Evolutionary conservation across 2,888 invertebrate genomes (phyloP).

Genomic region (Uloborus plumipes): DNA sequence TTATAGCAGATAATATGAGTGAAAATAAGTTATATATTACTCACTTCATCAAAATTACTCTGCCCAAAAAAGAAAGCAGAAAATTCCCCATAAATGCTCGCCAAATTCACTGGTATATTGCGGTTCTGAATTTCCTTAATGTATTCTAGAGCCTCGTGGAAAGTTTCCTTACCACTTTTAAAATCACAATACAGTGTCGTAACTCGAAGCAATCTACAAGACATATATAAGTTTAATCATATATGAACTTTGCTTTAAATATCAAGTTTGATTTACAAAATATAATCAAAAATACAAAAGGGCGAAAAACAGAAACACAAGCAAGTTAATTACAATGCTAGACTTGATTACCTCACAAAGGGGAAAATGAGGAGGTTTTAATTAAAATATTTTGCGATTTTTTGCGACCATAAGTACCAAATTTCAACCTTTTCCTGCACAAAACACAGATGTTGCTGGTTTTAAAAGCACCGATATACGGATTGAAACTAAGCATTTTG

Average conservation of each 20-base stretch:
- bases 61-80: constrained; percentile 85
- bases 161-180: constrained; percentile 81
- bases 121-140: constrained; percentile 74
- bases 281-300: too few relatives aligned
- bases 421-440: too few relatives aligned
- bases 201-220: constrained; percentile 82
- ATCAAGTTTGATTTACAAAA: not conserved
- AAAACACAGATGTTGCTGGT: too few relatives aligned
- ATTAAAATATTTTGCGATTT: too few relatives aligned
- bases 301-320: too few relatives aligned
- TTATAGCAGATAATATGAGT: not conserved
- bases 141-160: constrained; percentile 75
- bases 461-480: too few relatives aligned
- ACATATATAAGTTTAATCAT: not conserved
- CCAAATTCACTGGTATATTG: constrained; percentile 74
- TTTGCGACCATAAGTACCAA: too few relatives aligned
- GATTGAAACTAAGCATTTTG: too few relatives aligned
- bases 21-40: constrained; percentile 67
- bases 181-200: constrained; percentile 87
- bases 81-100: constrained; percentile 86
- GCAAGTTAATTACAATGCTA: too few relatives aligned
- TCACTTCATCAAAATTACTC: constrained; percentile 86
- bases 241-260: not conserved
- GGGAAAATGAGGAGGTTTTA: too few relatives aligned
- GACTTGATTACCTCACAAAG: too few relatives aligned